These are phyloP conservation scores for Dinocampus coccinellae DNA, from an alignment of 2,888 invertebrate species.

Conservation along the genomic window DNA sequence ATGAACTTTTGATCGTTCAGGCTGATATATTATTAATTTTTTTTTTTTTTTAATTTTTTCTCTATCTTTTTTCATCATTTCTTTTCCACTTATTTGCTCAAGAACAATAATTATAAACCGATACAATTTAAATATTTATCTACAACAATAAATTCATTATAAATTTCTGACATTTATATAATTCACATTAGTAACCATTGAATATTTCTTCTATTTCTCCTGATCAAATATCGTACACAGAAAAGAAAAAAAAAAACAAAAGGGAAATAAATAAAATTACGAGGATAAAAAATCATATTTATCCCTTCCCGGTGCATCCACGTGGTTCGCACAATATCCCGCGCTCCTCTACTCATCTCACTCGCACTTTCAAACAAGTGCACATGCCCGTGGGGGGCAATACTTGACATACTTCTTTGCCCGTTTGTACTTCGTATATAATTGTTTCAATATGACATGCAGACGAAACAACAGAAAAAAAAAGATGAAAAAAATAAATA, in stretches of 20 bases:
- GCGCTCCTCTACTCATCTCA: conserved; percentile 25
- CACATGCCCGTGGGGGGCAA: conserved; percentile 16
- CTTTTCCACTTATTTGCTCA: background rate
- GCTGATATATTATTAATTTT: background rate
- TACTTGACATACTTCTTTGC: background rate
- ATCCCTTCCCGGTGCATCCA: conserved; percentile 18
- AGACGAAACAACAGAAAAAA: background rate
- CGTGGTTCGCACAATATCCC: conserved; percentile 27
- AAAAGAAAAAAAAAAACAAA: conserved; percentile 7
- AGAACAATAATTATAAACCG: background rate
- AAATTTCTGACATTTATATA: too few species aligned
- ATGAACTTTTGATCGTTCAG: background rate
- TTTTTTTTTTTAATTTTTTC: background rate
- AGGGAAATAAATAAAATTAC: background rate
- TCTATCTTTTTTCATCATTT: background rate
- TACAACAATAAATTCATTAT: too few species aligned
- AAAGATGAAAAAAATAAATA: background rate
- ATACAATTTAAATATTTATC: background rate
- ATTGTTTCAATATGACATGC: background rate
- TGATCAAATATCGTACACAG: too few species aligned
- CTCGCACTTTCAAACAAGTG: conserved; percentile 17
- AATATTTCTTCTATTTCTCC: too few species aligned
- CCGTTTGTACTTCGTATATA: background rate
- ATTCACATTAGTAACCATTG: too few species aligned
- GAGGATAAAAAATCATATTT: background rate